Conservation (phyloP, 1,140 invertebrate species). For the Teleopsis dalmanni region DNA sequence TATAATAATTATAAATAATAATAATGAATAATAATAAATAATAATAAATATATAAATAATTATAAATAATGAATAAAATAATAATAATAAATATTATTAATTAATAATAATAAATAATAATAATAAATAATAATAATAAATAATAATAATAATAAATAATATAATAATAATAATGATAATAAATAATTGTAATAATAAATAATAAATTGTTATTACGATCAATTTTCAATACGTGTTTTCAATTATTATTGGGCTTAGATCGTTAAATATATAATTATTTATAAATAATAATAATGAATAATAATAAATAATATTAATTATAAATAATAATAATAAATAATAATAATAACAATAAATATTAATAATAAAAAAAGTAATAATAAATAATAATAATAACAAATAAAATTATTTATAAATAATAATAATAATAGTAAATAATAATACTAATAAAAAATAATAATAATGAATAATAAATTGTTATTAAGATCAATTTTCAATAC, state of each 20-base stretch:
- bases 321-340: not conserved
- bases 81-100: not conserved
- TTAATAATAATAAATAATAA: not conserved
- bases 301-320: not conserved
- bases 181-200: not conserved
- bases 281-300: too few species aligned
- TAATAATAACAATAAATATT: not conserved
- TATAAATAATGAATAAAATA: not conserved
- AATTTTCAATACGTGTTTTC: too few species aligned
- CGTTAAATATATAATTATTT: too few species aligned
- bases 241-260: too few species aligned
- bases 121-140: not conserved
- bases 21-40: not conserved
- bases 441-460: too few species aligned
- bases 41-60: not conserved
- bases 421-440: not conserved
- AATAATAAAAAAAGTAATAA: not conserved
- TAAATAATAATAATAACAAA: not conserved
- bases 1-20: not conserved
- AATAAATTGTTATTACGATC: too few species aligned
- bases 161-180: not conserved
- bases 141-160: not conserved
- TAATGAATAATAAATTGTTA: too few species aligned
- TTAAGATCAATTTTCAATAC: too few species aligned
- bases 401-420: not conserved